phyloP scores from a whole-genome alignment of 2,797 vertebrate genomes.

The Nothura maculosa region DNA sequence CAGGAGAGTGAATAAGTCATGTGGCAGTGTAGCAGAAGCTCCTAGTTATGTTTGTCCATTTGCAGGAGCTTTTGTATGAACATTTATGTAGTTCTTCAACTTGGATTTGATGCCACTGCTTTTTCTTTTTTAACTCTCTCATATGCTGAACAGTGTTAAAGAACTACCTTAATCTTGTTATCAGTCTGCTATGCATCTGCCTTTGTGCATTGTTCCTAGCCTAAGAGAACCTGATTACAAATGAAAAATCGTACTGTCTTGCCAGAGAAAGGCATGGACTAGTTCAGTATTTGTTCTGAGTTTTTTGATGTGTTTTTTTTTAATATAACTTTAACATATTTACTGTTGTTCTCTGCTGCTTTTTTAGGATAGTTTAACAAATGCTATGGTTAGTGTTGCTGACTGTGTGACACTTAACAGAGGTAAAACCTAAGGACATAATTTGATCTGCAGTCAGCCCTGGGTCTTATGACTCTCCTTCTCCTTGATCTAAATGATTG shows the following conservation, averaged over 20 bases:
- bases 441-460: not conserved
- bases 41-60: not conserved
- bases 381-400: not conserved
- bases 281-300: not conserved
- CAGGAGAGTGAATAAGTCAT: not conserved
- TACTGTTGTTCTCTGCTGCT: not conserved
- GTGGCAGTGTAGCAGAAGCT: not conserved
- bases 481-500: constrained; percentile 7
- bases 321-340: not conserved
- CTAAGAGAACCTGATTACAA: not conserved
- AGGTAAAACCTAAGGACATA: not conserved
- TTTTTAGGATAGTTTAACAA: not conserved
- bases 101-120: constrained; percentile 8
- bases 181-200: not conserved
- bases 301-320: not conserved
- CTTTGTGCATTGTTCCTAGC: constrained; percentile 4
- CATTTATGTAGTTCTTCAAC: not conserved
- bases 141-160: constrained; percentile 20
- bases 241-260: not conserved
- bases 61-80: not conserved
- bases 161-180: not conserved
- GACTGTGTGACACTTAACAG: not conserved
- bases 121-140: not conserved
- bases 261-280: not conserved
- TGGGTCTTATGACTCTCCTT: not conserved